Conservation (phyloP, 2,113 vertebrate genomes). For the Oryzias javanicus region DNA sequence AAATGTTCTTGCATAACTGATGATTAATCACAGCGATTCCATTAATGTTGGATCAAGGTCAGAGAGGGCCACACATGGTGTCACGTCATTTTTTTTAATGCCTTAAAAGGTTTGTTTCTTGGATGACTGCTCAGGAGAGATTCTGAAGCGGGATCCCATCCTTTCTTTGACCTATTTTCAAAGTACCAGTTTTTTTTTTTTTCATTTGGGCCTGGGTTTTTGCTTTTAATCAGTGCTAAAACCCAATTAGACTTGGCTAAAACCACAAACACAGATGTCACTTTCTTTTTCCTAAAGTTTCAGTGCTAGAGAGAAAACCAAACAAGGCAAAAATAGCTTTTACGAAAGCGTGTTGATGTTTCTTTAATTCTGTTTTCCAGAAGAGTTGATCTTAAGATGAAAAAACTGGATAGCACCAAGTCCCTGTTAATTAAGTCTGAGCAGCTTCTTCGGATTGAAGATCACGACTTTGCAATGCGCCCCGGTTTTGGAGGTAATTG, state of each 20-base stretch:
- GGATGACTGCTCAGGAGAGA: background rate
- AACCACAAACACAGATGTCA: slow-evolving; percentile 50
- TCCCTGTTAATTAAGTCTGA: slow-evolving; percentile 81
- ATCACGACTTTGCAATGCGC: slow-evolving; percentile 89
- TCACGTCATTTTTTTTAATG: background rate
- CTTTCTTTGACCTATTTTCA: slow-evolving; percentile 3
- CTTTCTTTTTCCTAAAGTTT: slow-evolving; percentile 10
- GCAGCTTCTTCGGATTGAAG: slow-evolving; percentile 87
- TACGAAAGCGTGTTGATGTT: background rate
- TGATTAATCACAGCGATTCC: slow-evolving; percentile 1
- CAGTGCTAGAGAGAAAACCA: slow-evolving; percentile 26
- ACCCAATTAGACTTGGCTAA: slow-evolving; percentile 40
- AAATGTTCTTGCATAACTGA: slow-evolving; percentile 12
- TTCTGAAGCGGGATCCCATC: background rate
- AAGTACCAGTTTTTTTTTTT: background rate
- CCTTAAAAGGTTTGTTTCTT: slow-evolving; percentile 11
- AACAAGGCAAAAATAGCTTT: slow-evolving; percentile 18
- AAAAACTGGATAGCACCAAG: slow-evolving; percentile 87
- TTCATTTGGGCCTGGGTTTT: slow-evolving; percentile 15
- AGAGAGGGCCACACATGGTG: slow-evolving; percentile 17
- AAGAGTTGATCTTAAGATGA: slow-evolving; percentile 81
- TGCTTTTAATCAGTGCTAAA: slow-evolving; percentile 49
- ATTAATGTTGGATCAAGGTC: slow-evolving; percentile 17
- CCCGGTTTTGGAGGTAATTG: slow-evolving; percentile 89
- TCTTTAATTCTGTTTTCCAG: slow-evolving; percentile 58